Percentiles rank a stretch among this genome's conserved stretches.
These are phyloP conservation scores for Tachysurus vachellii DNA, from an alignment of 2,113 vertebrate genomes.

Conservation along the genomic window DNA sequence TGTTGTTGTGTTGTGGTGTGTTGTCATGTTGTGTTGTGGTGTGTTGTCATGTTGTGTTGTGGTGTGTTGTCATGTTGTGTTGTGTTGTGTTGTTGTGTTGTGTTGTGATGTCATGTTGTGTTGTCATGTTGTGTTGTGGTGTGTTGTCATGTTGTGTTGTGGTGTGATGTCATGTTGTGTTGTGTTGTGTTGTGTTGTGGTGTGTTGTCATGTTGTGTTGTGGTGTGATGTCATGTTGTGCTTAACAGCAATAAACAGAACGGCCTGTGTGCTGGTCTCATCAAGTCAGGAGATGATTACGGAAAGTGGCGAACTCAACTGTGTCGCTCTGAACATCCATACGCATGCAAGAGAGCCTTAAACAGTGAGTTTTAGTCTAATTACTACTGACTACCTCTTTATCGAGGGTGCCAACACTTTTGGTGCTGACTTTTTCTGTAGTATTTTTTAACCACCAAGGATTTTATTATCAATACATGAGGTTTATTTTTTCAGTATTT, in stretches of 20 bases:
- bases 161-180: neutral
- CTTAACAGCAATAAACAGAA: slow-evolving; percentile 62
- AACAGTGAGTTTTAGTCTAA: slow-evolving; percentile 66
- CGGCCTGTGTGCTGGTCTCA: slow-evolving; percentile 64
- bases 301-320: slow-evolving; percentile 70
- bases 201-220: neutral
- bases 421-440: neutral
- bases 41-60: too few relatives aligned
- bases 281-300: slow-evolving; percentile 57
- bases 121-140: too few relatives aligned
- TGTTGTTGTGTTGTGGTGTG: too few relatives aligned
- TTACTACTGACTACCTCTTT: neutral
- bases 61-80: too few relatives aligned
- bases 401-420: neutral
- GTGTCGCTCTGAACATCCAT: slow-evolving; percentile 72
- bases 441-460: neutral
- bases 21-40: too few relatives aligned
- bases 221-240: neutral
- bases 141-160: too few relatives aligned
- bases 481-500: neutral
- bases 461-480: neutral
- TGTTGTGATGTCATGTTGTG: too few relatives aligned
- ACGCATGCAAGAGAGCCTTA: slow-evolving; percentile 72
- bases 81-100: too few relatives aligned
- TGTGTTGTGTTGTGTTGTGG: neutral